Evolutionary conservation across 35 echinoderm and acorn worm genomes (phyloP).

Genomic region (Ptychodera flava): DNA sequence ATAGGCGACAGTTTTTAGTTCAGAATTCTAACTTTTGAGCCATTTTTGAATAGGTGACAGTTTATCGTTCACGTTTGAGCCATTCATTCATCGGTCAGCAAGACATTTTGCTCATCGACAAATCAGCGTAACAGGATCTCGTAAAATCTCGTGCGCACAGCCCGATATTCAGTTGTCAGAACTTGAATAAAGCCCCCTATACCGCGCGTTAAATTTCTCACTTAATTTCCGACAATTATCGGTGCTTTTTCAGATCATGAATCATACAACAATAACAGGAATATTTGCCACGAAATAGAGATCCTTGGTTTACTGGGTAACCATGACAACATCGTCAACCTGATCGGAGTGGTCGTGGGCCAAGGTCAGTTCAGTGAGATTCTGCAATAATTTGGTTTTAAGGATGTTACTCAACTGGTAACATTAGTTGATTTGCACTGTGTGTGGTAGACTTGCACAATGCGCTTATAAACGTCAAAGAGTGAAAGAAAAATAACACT

Average conservation of each 20-base stretch:
- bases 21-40: too few species aligned
- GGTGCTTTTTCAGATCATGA: not conserved
- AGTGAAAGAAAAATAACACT: too few species aligned
- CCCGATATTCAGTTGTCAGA: not conserved
- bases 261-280: not conserved
- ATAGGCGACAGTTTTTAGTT: not conserved
- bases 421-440: too few species aligned
- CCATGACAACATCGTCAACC: not conserved
- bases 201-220: not conserved
- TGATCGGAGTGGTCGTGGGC: not conserved
- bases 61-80: too few species aligned
- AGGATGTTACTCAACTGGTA: too few species aligned
- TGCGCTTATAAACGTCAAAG: too few species aligned
- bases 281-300: not conserved
- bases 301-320: not conserved
- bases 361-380: not conserved
- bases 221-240: not conserved
- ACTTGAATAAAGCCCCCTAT: not conserved
- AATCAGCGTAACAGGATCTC: too few species aligned
- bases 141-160: too few species aligned
- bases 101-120: not conserved
- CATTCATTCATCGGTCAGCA: not conserved
- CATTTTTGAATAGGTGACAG: too few species aligned
- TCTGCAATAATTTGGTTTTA: too few species aligned
- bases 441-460: too few species aligned